A percentile compares a stretch with the other conserved stretches of the same genome.
Evolutionary conservation across 2,888 invertebrate species (phyloP).

Genomic region (Xylophagus ater): DNA sequence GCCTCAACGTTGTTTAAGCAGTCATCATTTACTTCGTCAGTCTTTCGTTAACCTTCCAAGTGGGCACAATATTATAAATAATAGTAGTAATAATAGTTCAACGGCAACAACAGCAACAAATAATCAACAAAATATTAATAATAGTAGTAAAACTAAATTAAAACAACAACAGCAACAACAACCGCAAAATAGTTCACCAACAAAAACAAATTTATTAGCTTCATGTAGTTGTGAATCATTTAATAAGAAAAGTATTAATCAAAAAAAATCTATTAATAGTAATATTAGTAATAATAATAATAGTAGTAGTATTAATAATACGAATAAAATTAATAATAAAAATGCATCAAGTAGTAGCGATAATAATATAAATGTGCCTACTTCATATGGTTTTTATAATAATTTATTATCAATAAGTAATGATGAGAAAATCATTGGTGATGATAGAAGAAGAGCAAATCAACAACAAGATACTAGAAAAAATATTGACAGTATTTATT

Average conservation of each 20-base stretch:
- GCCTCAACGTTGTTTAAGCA: slow-evolving; percentile 27
- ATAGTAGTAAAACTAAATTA: neutral
- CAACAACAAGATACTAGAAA: neutral
- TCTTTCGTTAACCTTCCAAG: slow-evolving; percentile 37
- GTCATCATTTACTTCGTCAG: slow-evolving; percentile 37
- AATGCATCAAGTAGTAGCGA: slow-evolving; percentile 21
- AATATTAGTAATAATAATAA: slow-evolving; percentile 11
- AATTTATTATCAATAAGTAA: too few relatives aligned
- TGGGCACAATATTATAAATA: slow-evolving; percentile 25
- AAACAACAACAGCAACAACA: neutral
- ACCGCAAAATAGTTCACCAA: neutral
- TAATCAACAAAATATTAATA: slow-evolving; percentile 26
- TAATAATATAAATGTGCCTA: slow-evolving; percentile 16
- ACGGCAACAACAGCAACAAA: slow-evolving; percentile 20
- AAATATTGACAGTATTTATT: too few relatives aligned
- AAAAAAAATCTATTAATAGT: slow-evolving; percentile 21
- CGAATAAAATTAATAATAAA: slow-evolving; percentile 9
- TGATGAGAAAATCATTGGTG: neutral
- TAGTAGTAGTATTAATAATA: slow-evolving; percentile 18
- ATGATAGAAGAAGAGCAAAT: neutral
- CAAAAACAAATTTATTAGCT: slow-evolving; percentile 23
- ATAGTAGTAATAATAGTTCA: slow-evolving; percentile 19
- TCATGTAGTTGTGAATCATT: slow-evolving; percentile 32
- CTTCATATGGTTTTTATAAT: slow-evolving; percentile 11
- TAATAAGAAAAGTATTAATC: slow-evolving; percentile 23